Percentiles rank a stretch among this genome's conserved stretches.
Evolutionary conservation across 2,113 vertebrate genomes (phyloP).

Genomic region (Mus spicilegus): DNA sequence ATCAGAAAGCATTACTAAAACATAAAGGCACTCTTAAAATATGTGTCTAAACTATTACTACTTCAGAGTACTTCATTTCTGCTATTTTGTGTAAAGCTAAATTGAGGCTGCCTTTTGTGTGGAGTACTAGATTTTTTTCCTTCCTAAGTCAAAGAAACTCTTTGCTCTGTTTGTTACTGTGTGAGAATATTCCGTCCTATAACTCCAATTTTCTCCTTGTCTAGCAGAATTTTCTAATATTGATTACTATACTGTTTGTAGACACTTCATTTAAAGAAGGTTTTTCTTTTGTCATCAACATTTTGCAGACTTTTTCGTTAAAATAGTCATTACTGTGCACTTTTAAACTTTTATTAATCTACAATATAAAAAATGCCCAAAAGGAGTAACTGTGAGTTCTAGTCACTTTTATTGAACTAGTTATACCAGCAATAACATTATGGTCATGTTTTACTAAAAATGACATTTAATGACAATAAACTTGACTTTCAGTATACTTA

Average conservation of each 20-base stretch:
- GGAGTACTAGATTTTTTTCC: not conserved
- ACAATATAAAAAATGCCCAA: not conserved
- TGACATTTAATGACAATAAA: not conserved
- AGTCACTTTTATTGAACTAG: not conserved
- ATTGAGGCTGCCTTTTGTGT: not conserved
- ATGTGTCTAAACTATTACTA: not conserved
- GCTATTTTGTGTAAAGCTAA: not conserved
- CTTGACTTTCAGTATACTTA: not conserved
- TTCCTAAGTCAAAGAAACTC: not conserved
- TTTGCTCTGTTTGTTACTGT: not conserved
- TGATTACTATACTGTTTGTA: not conserved
- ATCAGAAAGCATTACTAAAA: not conserved
- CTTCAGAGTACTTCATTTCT: not conserved
- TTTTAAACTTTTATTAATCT: not conserved
- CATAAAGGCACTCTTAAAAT: not conserved
- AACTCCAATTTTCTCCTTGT: conserved; percentile 1
- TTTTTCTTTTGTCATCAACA: conserved; percentile 4
- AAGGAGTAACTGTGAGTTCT: not conserved
- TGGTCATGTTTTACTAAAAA: not conserved
- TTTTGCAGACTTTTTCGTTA: not conserved
- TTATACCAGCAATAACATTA: not conserved
- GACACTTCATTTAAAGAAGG: not conserved
- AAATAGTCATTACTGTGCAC: not conserved
- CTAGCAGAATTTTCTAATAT: not conserved
- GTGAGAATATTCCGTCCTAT: not conserved